These are phyloP conservation scores for Zoroaster sp. DNA, from an alignment of 53 echinoderm and acorn worm genomes.

Conservation along the genomic window DNA sequence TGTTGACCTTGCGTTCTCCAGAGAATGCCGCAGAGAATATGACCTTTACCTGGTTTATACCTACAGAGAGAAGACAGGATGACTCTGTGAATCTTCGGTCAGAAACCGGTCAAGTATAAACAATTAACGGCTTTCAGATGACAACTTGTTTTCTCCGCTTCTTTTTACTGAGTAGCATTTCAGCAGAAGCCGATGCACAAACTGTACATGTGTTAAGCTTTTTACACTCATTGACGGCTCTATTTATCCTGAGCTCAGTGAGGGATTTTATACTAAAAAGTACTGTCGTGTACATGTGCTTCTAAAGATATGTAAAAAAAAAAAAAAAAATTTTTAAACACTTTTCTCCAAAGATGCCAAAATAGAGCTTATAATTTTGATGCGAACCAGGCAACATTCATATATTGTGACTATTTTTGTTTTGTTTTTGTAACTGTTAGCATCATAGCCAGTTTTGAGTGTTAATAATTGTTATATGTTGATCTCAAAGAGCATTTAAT, in stretches of 20 bases:
- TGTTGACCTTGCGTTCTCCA: background rate
- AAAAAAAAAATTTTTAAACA: background rate
- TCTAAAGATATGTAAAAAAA: background rate
- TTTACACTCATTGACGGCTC: background rate
- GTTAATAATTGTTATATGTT: background rate
- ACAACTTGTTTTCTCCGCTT: background rate
- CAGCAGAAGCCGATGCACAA: background rate
- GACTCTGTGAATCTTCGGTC: background rate
- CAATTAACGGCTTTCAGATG: background rate
- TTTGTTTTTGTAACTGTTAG: background rate
- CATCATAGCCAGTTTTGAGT: background rate
- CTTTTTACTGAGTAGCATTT: background rate
- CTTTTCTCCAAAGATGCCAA: conserved; percentile 16
- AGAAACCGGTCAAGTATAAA: background rate
- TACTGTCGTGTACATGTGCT: conserved; percentile 24
- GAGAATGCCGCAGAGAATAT: background rate
- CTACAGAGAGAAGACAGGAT: background rate
- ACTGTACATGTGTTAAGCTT: background rate
- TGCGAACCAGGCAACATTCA: background rate
- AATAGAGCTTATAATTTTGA: conserved; percentile 11
- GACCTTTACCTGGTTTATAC: background rate
- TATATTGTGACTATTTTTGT: background rate
- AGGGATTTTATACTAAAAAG: conserved; percentile 23
- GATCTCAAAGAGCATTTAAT: background rate
- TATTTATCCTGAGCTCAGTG: background rate